phyloP scores from a whole-genome alignment of 2,113 vertebrate species.

The Solenodon paradoxus region DNA sequence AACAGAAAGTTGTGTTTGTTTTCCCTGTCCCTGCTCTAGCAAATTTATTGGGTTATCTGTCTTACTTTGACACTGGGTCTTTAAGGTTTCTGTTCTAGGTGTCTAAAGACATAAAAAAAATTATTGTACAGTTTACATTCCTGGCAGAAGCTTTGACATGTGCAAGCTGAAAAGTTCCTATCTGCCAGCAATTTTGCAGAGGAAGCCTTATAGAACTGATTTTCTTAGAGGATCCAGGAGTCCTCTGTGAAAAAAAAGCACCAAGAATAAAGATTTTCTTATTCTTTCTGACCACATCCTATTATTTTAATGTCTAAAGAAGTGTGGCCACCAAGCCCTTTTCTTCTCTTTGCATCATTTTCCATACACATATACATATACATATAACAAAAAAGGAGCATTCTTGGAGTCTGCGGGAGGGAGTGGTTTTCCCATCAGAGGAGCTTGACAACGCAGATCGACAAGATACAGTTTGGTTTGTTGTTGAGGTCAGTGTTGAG shows the following conservation, averaged over 20 bases:
- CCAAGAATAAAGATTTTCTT: not conserved
- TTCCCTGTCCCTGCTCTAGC: conserved; percentile 52
- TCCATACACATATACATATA: not conserved
- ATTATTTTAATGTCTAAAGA: not conserved
- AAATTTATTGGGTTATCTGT: conserved; percentile 77
- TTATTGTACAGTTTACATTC: conserved; percentile 72
- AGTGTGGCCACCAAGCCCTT: not conserved
- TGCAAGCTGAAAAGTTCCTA: conserved; percentile 54
- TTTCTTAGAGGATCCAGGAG: conserved; percentile 13
- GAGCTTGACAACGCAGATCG: not conserved
- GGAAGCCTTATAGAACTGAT: not conserved
- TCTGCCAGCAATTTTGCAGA: conserved; percentile 49
- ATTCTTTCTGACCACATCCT: not conserved
- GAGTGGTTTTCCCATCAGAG: not conserved
- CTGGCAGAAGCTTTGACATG: conserved; percentile 69
- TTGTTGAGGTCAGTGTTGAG: not conserved
- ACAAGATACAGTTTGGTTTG: conserved; percentile 8
- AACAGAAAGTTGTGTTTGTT: conserved; percentile 75
- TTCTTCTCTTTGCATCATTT: not conserved
- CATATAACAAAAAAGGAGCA: not conserved
- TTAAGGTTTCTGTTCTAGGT: conserved; percentile 77
- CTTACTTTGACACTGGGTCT: conserved; percentile 74
- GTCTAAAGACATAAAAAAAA: conserved; percentile 77
- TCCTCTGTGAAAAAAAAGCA: conserved; percentile 35
- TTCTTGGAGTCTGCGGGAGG: not conserved